Conservation (phyloP, 2,888 invertebrate species). For the Drosophila siamana region DNA sequence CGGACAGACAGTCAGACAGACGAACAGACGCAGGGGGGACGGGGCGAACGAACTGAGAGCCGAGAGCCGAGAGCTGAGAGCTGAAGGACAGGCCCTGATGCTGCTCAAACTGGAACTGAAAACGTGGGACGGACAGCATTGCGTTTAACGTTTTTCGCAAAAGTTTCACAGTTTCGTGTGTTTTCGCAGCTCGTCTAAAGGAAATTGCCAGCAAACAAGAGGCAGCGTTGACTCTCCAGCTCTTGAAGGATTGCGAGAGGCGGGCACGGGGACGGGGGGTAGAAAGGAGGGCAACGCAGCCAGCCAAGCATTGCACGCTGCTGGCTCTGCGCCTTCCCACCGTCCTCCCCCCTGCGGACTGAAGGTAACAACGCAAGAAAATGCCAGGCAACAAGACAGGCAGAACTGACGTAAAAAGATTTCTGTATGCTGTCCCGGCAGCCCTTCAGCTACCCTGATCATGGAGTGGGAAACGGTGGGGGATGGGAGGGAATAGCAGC, state of each 20-base stretch:
- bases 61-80: constrained; percentile 23
- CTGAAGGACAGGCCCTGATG: constrained; percentile 37
- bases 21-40: constrained; percentile 39
- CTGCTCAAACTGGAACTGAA: constrained; percentile 35
- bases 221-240: too few relatives aligned
- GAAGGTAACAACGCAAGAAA: constrained; percentile 83
- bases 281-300: constrained; percentile 44
- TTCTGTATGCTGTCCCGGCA: constrained; percentile 55
- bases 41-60: constrained; percentile 31
- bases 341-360: constrained; percentile 24
- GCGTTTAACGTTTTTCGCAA: constrained; percentile 79
- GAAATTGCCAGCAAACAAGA: constrained; percentile 69
- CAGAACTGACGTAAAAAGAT: constrained; percentile 82
- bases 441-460: constrained; percentile 7
- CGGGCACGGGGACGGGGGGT: constrained; percentile 18
- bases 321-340: background rate
- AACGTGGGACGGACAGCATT: constrained; percentile 50
- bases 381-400: constrained; percentile 84
- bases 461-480: too few relatives aligned
- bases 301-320: constrained; percentile 74
- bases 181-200: constrained; percentile 61
- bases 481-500: too few relatives aligned
- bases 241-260: too few relatives aligned
- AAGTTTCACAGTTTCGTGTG: constrained; percentile 73
- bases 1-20: constrained; percentile 58